Evolutionary conservation across 2,113 vertebrate species (phyloP).

Genomic region (Heptranchias perlo): DNA sequence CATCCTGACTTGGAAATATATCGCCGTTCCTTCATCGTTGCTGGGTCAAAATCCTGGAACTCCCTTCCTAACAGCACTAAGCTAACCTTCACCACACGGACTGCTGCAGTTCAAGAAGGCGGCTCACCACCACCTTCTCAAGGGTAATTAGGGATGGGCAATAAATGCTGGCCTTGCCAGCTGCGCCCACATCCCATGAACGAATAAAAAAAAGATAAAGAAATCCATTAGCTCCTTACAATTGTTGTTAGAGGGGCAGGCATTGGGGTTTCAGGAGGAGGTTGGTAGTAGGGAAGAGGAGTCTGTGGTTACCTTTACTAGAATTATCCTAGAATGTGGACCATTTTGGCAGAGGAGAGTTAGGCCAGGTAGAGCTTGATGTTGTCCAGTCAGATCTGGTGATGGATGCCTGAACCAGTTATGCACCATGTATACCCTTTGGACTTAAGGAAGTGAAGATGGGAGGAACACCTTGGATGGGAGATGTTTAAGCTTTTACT

Average conservation of each 20-base stretch:
- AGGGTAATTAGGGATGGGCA: too few species aligned
- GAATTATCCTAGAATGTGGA: background rate
- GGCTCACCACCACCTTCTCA: too few species aligned
- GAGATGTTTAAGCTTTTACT: background rate
- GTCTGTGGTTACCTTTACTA: background rate
- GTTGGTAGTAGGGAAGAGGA: background rate
- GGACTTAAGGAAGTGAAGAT: background rate
- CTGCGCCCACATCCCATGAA: too few species aligned
- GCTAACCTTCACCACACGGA: too few species aligned
- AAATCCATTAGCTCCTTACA: background rate
- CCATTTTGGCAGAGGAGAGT: background rate
- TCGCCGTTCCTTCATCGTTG: too few species aligned
- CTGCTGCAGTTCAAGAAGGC: too few species aligned
- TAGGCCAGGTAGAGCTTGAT: background rate
- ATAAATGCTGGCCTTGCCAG: too few species aligned
- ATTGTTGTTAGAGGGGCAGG: background rate
- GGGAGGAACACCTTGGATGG: background rate
- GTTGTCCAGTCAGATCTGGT: background rate
- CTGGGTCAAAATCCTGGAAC: too few species aligned
- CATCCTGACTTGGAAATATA: too few species aligned
- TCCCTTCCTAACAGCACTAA: too few species aligned
- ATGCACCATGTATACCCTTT: background rate
- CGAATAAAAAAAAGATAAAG: too few species aligned
- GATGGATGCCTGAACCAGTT: background rate
- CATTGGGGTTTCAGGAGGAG: background rate